Conservation (phyloP, 2,113 vertebrate species). For the Budorcas taxicolor region DNA sequence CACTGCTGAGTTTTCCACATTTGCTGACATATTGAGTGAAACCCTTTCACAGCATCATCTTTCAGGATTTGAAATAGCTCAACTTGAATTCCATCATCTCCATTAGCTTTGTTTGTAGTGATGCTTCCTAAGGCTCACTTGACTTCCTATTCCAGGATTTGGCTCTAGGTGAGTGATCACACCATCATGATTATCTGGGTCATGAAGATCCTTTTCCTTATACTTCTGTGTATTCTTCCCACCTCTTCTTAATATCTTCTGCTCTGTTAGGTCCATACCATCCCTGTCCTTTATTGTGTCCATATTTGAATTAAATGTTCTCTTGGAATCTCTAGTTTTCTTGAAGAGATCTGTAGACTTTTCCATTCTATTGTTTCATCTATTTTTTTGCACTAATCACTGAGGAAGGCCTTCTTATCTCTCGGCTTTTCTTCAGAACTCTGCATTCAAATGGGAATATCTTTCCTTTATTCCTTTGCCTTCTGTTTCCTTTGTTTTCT, state of each 20-base stretch:
- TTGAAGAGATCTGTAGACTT: not conserved
- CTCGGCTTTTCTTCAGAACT: not conserved
- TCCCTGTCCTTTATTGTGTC: not conserved
- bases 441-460: not conserved
- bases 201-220: not conserved
- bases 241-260: not conserved
- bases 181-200: not conserved
- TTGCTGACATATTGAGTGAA: not conserved
- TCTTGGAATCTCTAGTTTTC: not conserved
- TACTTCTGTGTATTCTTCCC: not conserved
- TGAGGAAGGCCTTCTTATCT: not conserved
- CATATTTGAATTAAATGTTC: not conserved
- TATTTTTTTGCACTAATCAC: not conserved
- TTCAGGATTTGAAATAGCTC: not conserved
- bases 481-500: not conserved
- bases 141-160: not conserved
- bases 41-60: not conserved
- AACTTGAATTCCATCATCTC: not conserved
- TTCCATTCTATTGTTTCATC: not conserved
- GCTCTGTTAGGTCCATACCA: not conserved
- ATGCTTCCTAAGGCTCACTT: not conserved
- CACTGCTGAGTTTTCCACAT: not conserved
- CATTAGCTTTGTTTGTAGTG: not conserved
- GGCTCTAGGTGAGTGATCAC: not conserved
- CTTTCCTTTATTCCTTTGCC: not conserved